Evolutionary conservation across 2,797 vertebrate species (phyloP).

Genomic region (Glossophaga mutica): DNA sequence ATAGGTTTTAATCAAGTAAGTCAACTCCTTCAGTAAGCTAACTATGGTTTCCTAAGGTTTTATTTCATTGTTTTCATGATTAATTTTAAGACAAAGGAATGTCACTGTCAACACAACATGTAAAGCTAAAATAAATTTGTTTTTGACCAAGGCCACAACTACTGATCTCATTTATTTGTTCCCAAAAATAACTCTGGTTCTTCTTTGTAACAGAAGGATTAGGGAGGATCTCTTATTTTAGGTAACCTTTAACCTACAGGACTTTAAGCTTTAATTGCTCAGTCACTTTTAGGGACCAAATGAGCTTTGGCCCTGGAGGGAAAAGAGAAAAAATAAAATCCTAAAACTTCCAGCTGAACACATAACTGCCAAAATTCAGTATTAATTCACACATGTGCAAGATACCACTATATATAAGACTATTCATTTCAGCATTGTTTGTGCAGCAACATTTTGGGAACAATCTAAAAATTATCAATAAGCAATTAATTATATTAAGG

Average conservation of each 20-base stretch:
- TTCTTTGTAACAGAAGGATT: neutral
- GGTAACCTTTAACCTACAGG: neutral
- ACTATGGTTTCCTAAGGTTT: neutral
- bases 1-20: slow-evolving; percentile 19
- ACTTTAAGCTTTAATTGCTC: slow-evolving; percentile 19
- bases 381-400: neutral
- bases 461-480: slow-evolving; percentile 29
- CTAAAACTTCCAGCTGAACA: slow-evolving; percentile 21
- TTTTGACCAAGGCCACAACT: neutral
- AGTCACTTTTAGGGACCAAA: neutral
- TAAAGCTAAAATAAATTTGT: slow-evolving; percentile 13
- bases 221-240: neutral
- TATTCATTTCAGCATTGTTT: neutral
- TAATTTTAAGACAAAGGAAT: neutral
- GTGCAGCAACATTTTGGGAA: neutral
- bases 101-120: neutral
- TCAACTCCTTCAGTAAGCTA: neutral
- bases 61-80: neutral
- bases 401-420: neutral
- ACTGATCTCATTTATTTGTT: slow-evolving; percentile 6
- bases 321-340: neutral
- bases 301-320: neutral
- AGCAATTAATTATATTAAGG: neutral
- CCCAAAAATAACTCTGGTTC: neutral
- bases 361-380: neutral